A percentile compares a stretch with the other conserved stretches of the same genome.
Conservation (phyloP, 2,888 invertebrate species). For the Drosophila testacea region DNA sequence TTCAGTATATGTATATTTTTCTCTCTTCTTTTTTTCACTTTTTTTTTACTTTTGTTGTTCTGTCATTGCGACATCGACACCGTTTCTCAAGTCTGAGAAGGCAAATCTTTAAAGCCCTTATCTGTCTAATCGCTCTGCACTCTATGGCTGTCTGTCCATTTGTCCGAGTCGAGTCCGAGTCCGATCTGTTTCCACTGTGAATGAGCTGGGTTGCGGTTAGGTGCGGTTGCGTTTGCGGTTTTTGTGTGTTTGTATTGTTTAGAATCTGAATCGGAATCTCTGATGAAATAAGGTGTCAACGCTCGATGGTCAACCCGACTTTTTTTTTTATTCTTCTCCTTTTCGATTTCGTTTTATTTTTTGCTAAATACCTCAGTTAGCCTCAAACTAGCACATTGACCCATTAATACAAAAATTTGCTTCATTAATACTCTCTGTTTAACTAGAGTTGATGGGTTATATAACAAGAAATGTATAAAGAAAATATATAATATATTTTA, state of each 20-base stretch:
- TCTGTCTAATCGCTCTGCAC: slow-evolving; percentile 48
- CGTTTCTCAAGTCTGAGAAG: slow-evolving; percentile 24
- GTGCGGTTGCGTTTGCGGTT: background rate
- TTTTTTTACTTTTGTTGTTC: slow-evolving; percentile 43
- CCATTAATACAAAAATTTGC: slow-evolving; percentile 45
- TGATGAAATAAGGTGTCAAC: slow-evolving; percentile 63
- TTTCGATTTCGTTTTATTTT: slow-evolving; percentile 8
- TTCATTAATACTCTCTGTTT: slow-evolving; percentile 25
- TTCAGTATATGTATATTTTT: background rate
- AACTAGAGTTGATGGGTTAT: background rate
- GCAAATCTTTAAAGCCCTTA: slow-evolving; percentile 60
- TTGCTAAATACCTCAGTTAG: slow-evolving; percentile 29
- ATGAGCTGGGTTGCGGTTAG: slow-evolving; percentile 37
- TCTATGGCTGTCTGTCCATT: slow-evolving; percentile 10
- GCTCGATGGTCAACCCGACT: slow-evolving; percentile 39
- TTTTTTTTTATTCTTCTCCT: slow-evolving; percentile 33
- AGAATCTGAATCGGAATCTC: slow-evolving; percentile 30
- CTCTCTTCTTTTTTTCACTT: slow-evolving; percentile 20
- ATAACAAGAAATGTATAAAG: background rate
- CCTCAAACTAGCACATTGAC: slow-evolving; percentile 66
- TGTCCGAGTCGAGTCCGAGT: background rate
- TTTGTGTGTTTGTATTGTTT: slow-evolving; percentile 39
- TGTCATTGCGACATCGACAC: slow-evolving; percentile 44
- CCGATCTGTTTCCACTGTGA: slow-evolving; percentile 26
- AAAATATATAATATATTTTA: background rate